Conservation (phyloP, 2,113 vertebrate genomes). For the Machaerirhynchus nigripectus region DNA sequence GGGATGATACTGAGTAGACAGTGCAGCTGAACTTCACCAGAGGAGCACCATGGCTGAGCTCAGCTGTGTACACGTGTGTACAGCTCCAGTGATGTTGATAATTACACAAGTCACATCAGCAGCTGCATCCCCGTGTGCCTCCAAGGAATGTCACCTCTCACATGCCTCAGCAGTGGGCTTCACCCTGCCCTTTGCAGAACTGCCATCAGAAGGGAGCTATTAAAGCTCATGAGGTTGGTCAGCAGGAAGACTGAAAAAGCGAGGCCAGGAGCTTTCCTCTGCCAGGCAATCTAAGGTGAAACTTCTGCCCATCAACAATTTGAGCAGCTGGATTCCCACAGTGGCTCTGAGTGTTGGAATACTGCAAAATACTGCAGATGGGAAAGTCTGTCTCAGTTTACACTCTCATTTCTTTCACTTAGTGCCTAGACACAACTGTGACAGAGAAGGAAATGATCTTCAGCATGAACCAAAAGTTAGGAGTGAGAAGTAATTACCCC, state of each 20-base stretch:
- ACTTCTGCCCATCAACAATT: neutral
- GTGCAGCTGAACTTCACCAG: neutral
- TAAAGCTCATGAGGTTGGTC: neutral
- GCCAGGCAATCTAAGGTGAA: neutral
- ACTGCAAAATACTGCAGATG: neutral
- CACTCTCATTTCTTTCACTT: neutral
- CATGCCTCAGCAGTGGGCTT: neutral
- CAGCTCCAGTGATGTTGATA: neutral
- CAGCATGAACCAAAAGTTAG: neutral
- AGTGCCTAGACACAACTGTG: conserved; percentile 1
- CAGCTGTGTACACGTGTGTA: neutral
- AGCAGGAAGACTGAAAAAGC: neutral
- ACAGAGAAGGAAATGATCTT: neutral
- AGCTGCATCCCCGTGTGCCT: neutral
- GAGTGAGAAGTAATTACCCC: neutral
- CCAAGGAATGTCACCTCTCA: neutral
- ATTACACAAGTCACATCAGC: neutral
- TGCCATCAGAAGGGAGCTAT: neutral
- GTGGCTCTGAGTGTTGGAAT: neutral
- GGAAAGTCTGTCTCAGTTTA: neutral
- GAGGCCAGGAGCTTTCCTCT: neutral
- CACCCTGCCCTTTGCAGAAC: neutral
- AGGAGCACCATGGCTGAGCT: neutral
- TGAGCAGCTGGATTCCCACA: neutral
- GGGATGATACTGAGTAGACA: neutral